Evolutionary conservation across 2,888 invertebrate genomes (phyloP), one percentile per base, ranked within the genome.

Genomic region (Melinopterus prodromus): DNA sequence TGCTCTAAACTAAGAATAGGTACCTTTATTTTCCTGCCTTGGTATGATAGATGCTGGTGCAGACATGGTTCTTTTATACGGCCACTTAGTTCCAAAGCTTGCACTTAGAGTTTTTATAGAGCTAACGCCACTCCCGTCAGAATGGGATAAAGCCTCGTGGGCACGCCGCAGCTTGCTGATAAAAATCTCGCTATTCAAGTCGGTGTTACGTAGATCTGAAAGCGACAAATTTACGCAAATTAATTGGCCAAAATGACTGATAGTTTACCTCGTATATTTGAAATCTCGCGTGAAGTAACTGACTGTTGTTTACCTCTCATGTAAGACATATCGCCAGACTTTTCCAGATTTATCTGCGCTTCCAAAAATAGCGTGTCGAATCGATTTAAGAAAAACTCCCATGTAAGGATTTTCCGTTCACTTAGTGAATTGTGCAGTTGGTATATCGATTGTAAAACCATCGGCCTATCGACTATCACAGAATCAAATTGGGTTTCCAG

Each of bases 401-500:
- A 99, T 0, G 95, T 94, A 15, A 99, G 91, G 80, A 99, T 96
- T 85, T 94, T 94, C 74, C 98, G 92, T 88, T 98, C 97, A 84
- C 96, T 96, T 38, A 99, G 92, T 2, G 97, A 95, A 88, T 98
- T 98, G 88, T 98, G 97, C 6, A 99, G 92, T 88, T 99, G 97
- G 89, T 98, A 97, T 78, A 99, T 92, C 1, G 97, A 96, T 88
- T 99, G 98, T 70, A 99, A 92, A 38, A 99, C 97, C 93, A 99
- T 96, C 0, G 99, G 98, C 70, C 99, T 93, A 90, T 99, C 99
- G 81, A 97, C 95, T 81, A 99, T 98, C 82, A 99, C 98, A 81
- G 96, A 93, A 91, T 99, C 99, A 90, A 99, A 99, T 91, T 99
- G 99, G 0, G 97, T 96, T 91, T 99, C 99, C 90, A 99, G 90